Evolutionary conservation across 1,140 invertebrate species (phyloP), one percentile per base, ranked within the genome.

Genomic region (Asobara japonica): DNA sequence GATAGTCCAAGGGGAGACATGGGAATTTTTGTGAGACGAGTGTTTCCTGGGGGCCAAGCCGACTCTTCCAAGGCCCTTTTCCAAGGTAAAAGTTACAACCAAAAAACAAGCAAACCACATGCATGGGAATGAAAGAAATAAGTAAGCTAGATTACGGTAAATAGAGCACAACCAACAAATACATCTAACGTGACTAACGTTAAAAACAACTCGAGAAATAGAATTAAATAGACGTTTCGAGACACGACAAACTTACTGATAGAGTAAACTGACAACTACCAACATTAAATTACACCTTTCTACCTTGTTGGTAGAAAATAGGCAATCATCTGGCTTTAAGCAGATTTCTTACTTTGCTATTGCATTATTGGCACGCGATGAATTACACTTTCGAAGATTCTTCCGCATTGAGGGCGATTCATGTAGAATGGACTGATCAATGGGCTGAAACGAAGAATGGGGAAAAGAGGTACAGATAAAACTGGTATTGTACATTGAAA

Each of bases 1-100:
- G 93, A 94, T 79, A 93, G 92, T 3, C 90, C 92, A 0, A 89
- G 90, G 66, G 93, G 93, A 0, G 88, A 89, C 64, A 91, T 94
- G 87, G 92, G 92, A 0, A 94, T 94, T 71, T 94, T 92, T 82
- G 91, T 94, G 31, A 90, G 93, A 75, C 89, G 92, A 29, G 90
- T 94, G 65, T 91, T 93, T 72, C 90, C 92, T 8, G 89, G 89
- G 41, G 93, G 93, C 1, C 90, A 94, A 74, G 92, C 93, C 7
- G 90, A 92, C 20, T 90, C 92, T 62, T 90, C 91, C 72, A 92
- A 91, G 30, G 85, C 88, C 68, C 87, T 94, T n/a, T 89, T 89
- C 77, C 92, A 93, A 92, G 93, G 93, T 94, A 78, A 62, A 27
- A 60, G 13, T 51, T 51, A 51, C 16, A 51, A 51, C 18, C 7